Evolutionary conservation across 2,113 vertebrate genomes (phyloP).

Genomic region (Ariopsis seemanni): DNA sequence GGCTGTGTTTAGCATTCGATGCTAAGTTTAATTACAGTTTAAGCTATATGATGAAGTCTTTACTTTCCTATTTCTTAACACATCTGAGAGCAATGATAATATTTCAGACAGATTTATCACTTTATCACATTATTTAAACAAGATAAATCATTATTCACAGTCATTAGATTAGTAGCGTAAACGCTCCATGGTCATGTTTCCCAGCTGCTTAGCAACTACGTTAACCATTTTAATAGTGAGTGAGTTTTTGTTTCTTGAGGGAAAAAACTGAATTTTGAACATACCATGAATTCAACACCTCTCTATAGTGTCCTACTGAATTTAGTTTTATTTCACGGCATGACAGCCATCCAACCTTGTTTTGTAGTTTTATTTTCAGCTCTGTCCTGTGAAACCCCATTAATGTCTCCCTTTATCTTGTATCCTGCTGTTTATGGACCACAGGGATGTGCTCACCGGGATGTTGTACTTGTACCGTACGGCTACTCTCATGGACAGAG

Average conservation of each 20-base stretch:
- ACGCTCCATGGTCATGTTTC: not conserved
- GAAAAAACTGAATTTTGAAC: no score
- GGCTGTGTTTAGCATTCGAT: not conserved
- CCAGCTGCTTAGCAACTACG: not conserved
- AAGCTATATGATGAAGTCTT: not conserved
- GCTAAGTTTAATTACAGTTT: not conserved
- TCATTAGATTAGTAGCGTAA: not conserved
- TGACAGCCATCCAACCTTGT: not conserved
- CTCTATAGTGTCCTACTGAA: no score
- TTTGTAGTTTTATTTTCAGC: not conserved
- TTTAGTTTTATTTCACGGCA: not conserved
- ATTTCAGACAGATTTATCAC: not conserved
- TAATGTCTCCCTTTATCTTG: not conserved
- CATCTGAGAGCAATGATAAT: not conserved
- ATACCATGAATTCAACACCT: no score
- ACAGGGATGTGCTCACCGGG: slow-evolving; percentile 16
- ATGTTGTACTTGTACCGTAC: slow-evolving; percentile 44
- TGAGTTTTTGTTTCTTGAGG: not conserved
- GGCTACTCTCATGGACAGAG: slow-evolving; percentile 46
- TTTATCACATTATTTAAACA: not conserved
- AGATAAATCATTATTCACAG: not conserved
- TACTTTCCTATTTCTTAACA: not conserved
- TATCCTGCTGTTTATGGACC: not conserved
- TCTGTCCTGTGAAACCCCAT: not conserved
- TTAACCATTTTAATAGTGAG: not conserved